Conservation (phyloP, 2,113 vertebrate species). For the Brachirus orientalis region DNA sequence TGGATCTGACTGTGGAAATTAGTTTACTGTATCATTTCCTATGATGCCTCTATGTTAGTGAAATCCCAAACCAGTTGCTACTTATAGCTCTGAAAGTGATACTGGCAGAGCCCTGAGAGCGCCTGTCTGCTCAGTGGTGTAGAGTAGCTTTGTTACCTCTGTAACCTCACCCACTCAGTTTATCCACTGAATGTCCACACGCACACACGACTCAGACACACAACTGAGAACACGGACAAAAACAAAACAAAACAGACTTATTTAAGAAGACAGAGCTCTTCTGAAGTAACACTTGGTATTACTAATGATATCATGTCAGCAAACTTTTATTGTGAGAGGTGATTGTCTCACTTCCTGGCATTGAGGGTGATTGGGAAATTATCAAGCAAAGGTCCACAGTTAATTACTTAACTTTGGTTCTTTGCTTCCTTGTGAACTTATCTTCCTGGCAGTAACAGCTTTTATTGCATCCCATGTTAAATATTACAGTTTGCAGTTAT, state of each 20-base stretch:
- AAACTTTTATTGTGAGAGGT: slow-evolving; percentile 1
- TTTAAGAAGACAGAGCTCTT: not conserved
- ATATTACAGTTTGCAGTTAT: slow-evolving; percentile 4
- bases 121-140: slow-evolving; percentile 70
- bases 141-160: slow-evolving; percentile 66
- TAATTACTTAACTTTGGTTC: slow-evolving; percentile 17
- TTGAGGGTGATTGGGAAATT: slow-evolving; percentile 6
- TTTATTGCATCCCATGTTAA: not conserved
- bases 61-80: slow-evolving; percentile 81
- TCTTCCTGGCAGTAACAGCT: not conserved
- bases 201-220: slow-evolving; percentile 15
- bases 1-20: slow-evolving; percentile 33
- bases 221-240: slow-evolving; percentile 30
- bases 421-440: slow-evolving; percentile 10
- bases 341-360: slow-evolving; percentile 12
- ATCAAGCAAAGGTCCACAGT: slow-evolving; percentile 60
- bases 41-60: slow-evolving; percentile 67
- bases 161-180: slow-evolving; percentile 66
- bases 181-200: slow-evolving; percentile 34
- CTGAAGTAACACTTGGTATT: not conserved
- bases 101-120: slow-evolving; percentile 49
- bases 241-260: slow-evolving; percentile 22
- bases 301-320: too few relatives aligned
- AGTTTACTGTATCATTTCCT: slow-evolving; percentile 63
- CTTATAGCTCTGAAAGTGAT: slow-evolving; percentile 83